Base-by-base conservation (phyloP, 2,113 vertebrate species). In the Hippocampus guttulatus region DNA sequence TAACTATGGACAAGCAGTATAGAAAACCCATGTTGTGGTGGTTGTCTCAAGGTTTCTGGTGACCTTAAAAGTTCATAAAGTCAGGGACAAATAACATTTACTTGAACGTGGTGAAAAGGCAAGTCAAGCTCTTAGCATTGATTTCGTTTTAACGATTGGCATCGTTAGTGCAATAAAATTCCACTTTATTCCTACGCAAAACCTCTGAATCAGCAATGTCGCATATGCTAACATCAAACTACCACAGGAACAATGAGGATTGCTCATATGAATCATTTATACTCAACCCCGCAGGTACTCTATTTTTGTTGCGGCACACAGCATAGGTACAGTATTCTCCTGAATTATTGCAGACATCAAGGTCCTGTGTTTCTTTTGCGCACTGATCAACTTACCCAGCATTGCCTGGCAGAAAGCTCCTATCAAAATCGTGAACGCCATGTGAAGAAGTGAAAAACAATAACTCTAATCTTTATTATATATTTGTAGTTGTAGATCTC, bases 281-380 rank as follows among this genome's bases (percentile, higher is more conserved):
- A 76, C 58, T 70, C 9, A 10, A 70, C 57, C 55, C 33, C 61
- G 64, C 5, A 1, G 55, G 47, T 6, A 2, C 40, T 70, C 21
- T 68, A 60, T 25, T 64, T 69, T 68, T 74, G 57, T 58, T 69
- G 14, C 62, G 4, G 14, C 49, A 65, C 23, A 74, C 54, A 52
- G 27, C 27, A 11, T 8, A 52, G 71, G 57, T 71, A 38, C 5
- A 38, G 33, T 38, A 54, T 27, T 41, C 6, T 52, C 64, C 72
- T 49, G n/a, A 49, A 74, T 75, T 69, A 77, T 14, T 60, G 52
- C 16, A 60, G 67, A 77, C 20, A 68, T 76, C 43, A 63, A 65
- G 49, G 62, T 67, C 8, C 40, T 23, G 47, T 75, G 33, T 62
- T 70, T 64, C 57, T 70, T 38, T 74, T 58, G 73, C 58, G 67